phyloP scores from a whole-genome alignment of 2,113 vertebrate genomes.

The Pampusana beccarii region DNA sequence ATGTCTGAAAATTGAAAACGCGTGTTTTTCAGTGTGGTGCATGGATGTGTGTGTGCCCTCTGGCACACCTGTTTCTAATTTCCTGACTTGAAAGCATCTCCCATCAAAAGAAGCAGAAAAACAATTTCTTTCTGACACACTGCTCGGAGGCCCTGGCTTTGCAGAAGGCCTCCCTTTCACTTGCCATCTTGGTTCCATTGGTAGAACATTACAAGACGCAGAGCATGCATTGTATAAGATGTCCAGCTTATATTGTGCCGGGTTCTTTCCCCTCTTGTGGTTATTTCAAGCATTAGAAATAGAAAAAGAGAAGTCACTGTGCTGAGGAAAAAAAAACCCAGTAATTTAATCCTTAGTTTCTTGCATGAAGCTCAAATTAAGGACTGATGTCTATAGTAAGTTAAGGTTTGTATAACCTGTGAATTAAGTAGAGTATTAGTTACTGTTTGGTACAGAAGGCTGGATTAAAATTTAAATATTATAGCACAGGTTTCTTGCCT shows the following conservation, averaged over 20 bases:
- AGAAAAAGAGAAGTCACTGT: conserved; percentile 47
- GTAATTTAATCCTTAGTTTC: conserved; percentile 39
- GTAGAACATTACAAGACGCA: conserved; percentile 57
- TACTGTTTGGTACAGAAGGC: background rate
- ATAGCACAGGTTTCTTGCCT: background rate
- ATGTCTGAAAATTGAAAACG: conserved; percentile 88
- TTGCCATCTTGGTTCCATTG: conserved; percentile 69
- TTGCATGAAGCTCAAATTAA: conserved; percentile 31
- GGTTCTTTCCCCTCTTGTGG: conserved; percentile 72
- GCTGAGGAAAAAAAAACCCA: background rate
- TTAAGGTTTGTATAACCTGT: conserved; percentile 40
- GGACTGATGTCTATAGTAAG: background rate
- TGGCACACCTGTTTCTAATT: conserved; percentile 97
- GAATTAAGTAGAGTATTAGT: background rate
- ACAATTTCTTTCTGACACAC: conserved; percentile 88
- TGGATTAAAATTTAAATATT: background rate
- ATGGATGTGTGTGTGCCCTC: conserved; percentile 87
- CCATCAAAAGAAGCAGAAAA: conserved; percentile 92
- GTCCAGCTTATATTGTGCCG: conserved; percentile 41
- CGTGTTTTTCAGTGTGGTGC: conserved; percentile 82
- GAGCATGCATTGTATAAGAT: conserved; percentile 37
- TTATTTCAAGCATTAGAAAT: conserved; percentile 65
- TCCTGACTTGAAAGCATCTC: conserved; percentile 95
- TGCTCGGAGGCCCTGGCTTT: conserved; percentile 70
- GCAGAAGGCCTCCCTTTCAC: conserved; percentile 59